These are phyloP conservation scores for Nansenia antarctica DNA, from an alignment of 2,113 vertebrate genomes.

Conservation along the genomic window DNA sequence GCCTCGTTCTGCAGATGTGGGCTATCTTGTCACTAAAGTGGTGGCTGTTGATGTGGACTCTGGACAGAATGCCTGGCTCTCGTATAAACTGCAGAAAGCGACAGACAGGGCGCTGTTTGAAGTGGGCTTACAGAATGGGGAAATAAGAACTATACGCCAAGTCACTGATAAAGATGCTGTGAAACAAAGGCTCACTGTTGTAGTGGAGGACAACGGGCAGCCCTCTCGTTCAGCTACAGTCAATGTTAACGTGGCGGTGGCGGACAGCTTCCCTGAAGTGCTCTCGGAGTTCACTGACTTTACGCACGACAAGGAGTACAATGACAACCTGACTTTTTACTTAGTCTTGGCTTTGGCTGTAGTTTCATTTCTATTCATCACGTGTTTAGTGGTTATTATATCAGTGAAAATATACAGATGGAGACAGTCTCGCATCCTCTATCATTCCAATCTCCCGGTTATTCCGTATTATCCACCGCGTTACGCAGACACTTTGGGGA, in stretches of 20 bases:
- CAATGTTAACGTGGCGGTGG: conserved; percentile 7
- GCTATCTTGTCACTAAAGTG: conserved; percentile 60
- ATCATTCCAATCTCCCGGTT: conserved; percentile 8
- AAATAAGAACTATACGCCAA: conserved; percentile 23
- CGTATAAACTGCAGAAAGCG: conserved; percentile 26
- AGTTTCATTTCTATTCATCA: conserved; percentile 42
- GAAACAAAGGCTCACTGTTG: conserved; percentile 24
- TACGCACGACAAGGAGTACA: neutral
- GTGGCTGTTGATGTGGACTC: conserved; percentile 67
- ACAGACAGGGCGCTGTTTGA: conserved; percentile 36
- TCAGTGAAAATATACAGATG: conserved; percentile 47
- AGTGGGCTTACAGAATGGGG: conserved; percentile 28
- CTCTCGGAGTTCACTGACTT: conserved; percentile 5
- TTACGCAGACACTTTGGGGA: conserved; percentile 2
- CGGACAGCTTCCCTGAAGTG: conserved; percentile 8
- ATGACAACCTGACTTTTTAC: conserved; percentile 1
- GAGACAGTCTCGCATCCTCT: conserved; percentile 33
- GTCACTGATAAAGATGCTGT: conserved; percentile 8
- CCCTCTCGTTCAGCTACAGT: conserved; percentile 9
- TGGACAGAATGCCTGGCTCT: conserved; percentile 47
- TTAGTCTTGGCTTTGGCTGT: conserved; percentile 21
- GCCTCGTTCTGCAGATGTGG: conserved; percentile 54
- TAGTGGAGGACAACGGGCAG: conserved; percentile 6
- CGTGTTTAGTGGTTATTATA: conserved; percentile 47
- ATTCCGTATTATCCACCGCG: conserved; percentile 29